phyloP scores from a whole-genome alignment of 2,888 invertebrate genomes.

The Plemyria rubiginata region DNA sequence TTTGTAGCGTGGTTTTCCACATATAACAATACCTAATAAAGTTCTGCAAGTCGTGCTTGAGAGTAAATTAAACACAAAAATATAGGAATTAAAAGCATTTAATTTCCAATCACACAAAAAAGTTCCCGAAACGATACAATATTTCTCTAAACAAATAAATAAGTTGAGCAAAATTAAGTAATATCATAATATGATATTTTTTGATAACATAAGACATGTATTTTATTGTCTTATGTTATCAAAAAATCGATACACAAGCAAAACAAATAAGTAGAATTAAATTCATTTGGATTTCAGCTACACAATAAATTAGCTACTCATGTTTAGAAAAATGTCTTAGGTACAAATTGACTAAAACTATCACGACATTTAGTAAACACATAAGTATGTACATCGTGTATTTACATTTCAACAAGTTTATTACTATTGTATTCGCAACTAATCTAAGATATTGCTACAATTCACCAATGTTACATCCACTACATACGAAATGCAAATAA shows the following conservation, averaged over 20 bases:
- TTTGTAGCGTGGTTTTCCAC: no score
- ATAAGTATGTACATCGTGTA: not conserved
- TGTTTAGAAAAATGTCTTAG: conserved; percentile 19
- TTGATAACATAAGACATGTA: no score
- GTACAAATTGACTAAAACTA: conserved; percentile 30
- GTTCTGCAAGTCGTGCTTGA: not conserved
- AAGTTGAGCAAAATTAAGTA: conserved; percentile 35
- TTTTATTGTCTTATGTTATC: conserved; percentile 6
- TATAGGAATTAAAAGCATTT: conserved; percentile 55
- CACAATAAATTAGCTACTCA: not conserved
- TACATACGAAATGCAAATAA: no score
- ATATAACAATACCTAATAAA: no score
- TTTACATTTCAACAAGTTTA: not conserved
- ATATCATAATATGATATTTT: no score
- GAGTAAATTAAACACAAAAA: not conserved
- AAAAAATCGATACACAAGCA: not conserved
- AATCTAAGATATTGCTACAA: not conserved
- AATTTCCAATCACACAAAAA: conserved; percentile 53
- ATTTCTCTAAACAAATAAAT: conserved; percentile 9
- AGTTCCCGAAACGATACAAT: not conserved
- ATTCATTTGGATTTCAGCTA: conserved; percentile 5
- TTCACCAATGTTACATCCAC: no score
- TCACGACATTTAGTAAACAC: conserved; percentile 2
- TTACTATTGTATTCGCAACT: not conserved
- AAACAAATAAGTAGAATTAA: not conserved